Percentiles rank a stretch among this genome's conserved stretches.
phyloP scores from a whole-genome alignment of 2,797 vertebrate species.

The Pseudomugil tenellus region DNA sequence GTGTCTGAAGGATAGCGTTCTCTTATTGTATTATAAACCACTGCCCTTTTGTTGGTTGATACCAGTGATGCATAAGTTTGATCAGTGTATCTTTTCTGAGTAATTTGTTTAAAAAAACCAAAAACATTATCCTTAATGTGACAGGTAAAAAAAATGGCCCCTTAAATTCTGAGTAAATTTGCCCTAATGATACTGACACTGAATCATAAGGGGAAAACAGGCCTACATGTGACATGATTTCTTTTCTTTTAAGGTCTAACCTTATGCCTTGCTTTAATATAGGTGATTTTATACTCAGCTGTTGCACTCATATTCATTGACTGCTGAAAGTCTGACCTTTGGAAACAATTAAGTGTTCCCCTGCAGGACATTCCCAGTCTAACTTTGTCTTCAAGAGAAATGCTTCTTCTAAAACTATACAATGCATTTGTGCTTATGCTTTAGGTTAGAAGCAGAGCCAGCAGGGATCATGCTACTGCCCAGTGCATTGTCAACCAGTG shows the following conservation, averaged over 20 bases:
- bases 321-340: not conserved
- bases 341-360: not conserved
- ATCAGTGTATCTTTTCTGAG: not conserved
- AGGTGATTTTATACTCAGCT: slow-evolving; percentile 5
- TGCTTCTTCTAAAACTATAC: slow-evolving; percentile 12
- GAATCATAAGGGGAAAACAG: slow-evolving; percentile 18
- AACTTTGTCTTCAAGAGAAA: slow-evolving; percentile 13
- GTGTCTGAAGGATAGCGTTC: slow-evolving; percentile 23
- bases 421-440: slow-evolving; percentile 43
- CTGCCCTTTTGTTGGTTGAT: not conserved
- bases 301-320: slow-evolving; percentile 22
- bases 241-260: slow-evolving; percentile 29
- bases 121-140: no score
- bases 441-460: slow-evolving; percentile 69
- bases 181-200: slow-evolving; percentile 3
- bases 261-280: slow-evolving; percentile 37
- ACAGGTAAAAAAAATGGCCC: no score
- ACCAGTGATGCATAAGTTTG: slow-evolving; percentile 1
- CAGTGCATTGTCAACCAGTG: slow-evolving; percentile 66
- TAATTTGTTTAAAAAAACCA: not conserved
- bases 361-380: slow-evolving; percentile 4
- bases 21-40: slow-evolving; percentile 27
- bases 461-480: slow-evolving; percentile 75
- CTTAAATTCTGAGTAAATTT: not conserved
- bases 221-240: slow-evolving; percentile 32